phyloP scores from a whole-genome alignment of 2,113 vertebrate genomes.

The human region DNA sequence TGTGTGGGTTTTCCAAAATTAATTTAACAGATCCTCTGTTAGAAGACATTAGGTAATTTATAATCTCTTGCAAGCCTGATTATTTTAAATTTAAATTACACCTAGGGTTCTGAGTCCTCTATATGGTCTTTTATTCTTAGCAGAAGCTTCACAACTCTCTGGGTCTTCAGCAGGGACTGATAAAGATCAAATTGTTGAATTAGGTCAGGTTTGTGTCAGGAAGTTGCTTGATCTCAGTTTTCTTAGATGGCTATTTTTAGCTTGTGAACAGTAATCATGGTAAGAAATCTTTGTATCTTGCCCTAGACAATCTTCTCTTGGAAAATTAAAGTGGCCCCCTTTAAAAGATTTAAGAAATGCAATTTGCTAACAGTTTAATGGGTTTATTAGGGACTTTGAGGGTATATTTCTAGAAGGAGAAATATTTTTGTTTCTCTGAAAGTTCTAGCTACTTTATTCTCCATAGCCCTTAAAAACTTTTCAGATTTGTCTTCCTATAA shows the following conservation, averaged over 20 bases:
- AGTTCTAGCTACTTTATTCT: slow-evolving; percentile 18
- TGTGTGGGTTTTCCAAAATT: slow-evolving; percentile 12
- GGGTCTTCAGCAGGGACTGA: neutral
- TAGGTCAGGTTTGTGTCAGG: slow-evolving; percentile 51
- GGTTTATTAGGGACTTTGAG: neutral
- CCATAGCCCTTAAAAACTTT: neutral
- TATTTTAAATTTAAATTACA: neutral
- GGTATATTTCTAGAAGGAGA: slow-evolving; percentile 21
- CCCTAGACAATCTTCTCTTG: slow-evolving; percentile 34
- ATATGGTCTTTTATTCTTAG: neutral
- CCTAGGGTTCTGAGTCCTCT: neutral
- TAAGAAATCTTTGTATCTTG: slow-evolving; percentile 64
- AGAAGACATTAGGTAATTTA: neutral
- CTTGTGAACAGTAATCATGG: slow-evolving; percentile 57
- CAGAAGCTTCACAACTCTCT: neutral
- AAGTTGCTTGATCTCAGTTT: slow-evolving; percentile 66
- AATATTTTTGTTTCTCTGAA: slow-evolving; percentile 25
- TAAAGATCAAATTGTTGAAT: slow-evolving; percentile 53
- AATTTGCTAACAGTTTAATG: slow-evolving; percentile 60
- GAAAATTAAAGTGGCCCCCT: slow-evolving; percentile 61
- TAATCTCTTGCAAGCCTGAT: neutral
- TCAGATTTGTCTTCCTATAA: slow-evolving; percentile 20
- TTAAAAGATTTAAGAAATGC: slow-evolving; percentile 55
- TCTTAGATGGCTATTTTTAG: slow-evolving; percentile 67
- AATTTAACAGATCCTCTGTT: neutral